Percentiles rank a stretch among this genome's conserved stretches.
phyloP scores from a whole-genome alignment of 2,888 invertebrate species.

The Lasiommata megera region DNA sequence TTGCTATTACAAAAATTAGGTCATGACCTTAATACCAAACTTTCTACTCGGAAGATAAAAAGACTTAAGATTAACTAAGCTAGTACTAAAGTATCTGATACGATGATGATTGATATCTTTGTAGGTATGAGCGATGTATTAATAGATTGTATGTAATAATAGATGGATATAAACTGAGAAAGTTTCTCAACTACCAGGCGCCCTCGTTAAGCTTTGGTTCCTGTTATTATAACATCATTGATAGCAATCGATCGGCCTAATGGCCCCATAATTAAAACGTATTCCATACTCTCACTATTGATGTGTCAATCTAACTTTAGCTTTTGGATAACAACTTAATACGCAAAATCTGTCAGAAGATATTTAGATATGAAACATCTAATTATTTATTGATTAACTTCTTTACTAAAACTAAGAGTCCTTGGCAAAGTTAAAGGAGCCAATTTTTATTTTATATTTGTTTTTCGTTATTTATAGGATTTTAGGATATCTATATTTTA shows the following conservation, averaged over 20 bases:
- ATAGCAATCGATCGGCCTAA: constrained; percentile 1
- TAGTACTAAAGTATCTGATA: background rate
- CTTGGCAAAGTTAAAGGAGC: no score
- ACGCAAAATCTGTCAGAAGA: background rate
- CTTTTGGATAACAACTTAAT: background rate
- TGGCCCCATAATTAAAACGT: background rate
- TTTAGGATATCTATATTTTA: no score
- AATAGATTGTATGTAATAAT: no score
- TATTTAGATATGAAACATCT: no score
- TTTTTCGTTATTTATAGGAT: no score
- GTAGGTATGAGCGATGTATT: background rate
- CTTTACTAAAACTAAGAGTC: no score
- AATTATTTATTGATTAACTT: no score
- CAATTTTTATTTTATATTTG: no score
- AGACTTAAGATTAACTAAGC: no score
- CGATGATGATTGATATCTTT: background rate
- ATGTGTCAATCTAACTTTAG: background rate
- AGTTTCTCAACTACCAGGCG: constrained; percentile 1
- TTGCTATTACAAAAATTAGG: no score
- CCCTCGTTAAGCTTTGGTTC: background rate
- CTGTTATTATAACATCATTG: background rate
- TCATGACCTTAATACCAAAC: no score
- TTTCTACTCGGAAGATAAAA: no score
- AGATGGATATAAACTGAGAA: constrained; percentile 1
- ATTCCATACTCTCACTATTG: background rate